Percentiles rank a stretch among this genome's conserved stretches.
phyloP scores from a whole-genome alignment of 2,888 invertebrate species.

The Caradrina clavipalpis region DNA sequence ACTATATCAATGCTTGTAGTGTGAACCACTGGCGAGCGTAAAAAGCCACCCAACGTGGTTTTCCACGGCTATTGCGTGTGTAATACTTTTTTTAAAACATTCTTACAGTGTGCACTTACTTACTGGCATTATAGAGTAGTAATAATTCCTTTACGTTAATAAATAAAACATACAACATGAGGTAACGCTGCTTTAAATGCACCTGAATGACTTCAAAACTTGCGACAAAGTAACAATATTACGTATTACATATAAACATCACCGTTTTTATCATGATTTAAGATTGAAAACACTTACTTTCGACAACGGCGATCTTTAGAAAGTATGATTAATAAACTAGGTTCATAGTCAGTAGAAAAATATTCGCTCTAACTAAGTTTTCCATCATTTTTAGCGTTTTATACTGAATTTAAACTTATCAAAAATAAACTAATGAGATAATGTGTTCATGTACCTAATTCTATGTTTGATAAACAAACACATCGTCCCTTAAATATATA shows the following conservation, averaged over 20 bases:
- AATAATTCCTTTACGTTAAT: background rate
- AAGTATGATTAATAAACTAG: background rate
- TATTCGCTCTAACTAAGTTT: no score
- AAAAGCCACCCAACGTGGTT: background rate
- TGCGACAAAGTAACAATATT: background rate
- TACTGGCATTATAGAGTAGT: no score
- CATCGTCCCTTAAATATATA: background rate
- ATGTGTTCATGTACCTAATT: no score
- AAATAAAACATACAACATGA: conserved; percentile 2
- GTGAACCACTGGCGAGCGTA: background rate
- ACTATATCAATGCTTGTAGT: background rate
- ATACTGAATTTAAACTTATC: no score
- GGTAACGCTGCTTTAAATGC: background rate
- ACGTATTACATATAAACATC: background rate
- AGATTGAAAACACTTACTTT: background rate
- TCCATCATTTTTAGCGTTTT: no score
- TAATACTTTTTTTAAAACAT: no score
- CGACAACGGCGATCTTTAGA: background rate
- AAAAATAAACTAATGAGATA: no score
- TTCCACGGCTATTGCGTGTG: background rate
- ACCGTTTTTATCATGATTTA: no score
- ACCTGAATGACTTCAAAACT: conserved; percentile 4
- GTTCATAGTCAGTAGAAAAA: no score
- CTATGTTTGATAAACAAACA: no score
- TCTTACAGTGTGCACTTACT: no score